phyloP scores from a whole-genome alignment of 92 coral and sea anemone species.

The Palythoa caribaeorum region DNA sequence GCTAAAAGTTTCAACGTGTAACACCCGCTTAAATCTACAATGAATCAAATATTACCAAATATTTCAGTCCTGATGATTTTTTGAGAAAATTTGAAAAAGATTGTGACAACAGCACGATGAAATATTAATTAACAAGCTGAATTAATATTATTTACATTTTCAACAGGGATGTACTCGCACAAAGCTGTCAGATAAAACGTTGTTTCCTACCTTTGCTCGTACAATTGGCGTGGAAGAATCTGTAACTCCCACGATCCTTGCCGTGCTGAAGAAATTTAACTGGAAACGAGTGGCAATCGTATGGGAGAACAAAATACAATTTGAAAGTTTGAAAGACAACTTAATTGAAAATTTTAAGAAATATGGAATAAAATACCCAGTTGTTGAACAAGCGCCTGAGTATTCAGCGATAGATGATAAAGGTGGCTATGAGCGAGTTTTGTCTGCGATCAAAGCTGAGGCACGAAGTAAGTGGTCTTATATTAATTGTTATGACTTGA shows the following conservation, averaged over 20 bases:
- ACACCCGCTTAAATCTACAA: too few relatives aligned
- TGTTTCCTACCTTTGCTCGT: slow-evolving; percentile 66
- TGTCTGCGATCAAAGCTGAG: slow-evolving; percentile 13
- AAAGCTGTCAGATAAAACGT: slow-evolving; percentile 53
- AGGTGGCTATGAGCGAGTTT: neutral
- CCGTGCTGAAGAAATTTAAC: slow-evolving; percentile 40
- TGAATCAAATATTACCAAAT: too few relatives aligned
- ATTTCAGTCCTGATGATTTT: too few relatives aligned
- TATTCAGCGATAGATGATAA: neutral
- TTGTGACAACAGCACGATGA: too few relatives aligned
- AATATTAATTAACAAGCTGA: too few relatives aligned
- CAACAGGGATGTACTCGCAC: slow-evolving; percentile 58
- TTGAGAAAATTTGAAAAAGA: too few relatives aligned
- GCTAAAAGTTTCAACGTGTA: too few relatives aligned
- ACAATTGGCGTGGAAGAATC: slow-evolving; percentile 58
- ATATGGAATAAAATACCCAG: slow-evolving; percentile 26
- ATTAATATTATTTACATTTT: neutral
- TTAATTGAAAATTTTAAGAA: slow-evolving; percentile 31
- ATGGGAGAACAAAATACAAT: slow-evolving; percentile 48
- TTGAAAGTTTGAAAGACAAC: slow-evolving; percentile 23
- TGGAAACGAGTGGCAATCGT: slow-evolving; percentile 64
- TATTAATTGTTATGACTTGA: neutral
- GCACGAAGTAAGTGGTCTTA: slow-evolving; percentile 31
- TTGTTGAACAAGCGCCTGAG: slow-evolving; percentile 19
- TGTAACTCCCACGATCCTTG: slow-evolving; percentile 50